These are phyloP conservation scores for Pseudococcus jackbeardsleyi DNA, from an alignment of 2,888 invertebrate genomes.

Conservation along the genomic window DNA sequence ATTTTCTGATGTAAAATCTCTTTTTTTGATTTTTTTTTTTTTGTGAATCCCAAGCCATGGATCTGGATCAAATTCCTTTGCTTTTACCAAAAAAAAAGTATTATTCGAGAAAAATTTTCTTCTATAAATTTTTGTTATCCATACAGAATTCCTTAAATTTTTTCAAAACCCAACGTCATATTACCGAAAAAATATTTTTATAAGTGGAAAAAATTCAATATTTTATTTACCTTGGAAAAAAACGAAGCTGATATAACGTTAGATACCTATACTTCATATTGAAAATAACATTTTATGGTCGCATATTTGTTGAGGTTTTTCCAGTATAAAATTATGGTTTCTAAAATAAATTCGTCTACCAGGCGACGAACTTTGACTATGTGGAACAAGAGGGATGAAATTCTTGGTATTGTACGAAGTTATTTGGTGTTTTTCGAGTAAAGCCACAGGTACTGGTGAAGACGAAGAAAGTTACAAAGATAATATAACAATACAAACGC, in stretches of 20 bases:
- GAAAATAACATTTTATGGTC: not conserved
- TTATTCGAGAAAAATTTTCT: no score
- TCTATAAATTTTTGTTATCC: not conserved
- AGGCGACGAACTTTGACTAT: not conserved
- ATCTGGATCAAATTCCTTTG: no score
- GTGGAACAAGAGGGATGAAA: not conserved
- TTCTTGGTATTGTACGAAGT: constrained; percentile 7
- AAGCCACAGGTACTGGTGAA: not conserved
- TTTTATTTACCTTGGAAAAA: not conserved
- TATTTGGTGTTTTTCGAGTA: not conserved
- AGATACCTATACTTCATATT: not conserved
- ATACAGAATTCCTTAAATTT: not conserved
- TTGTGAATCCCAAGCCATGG: no score
- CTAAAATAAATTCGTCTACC: not conserved
- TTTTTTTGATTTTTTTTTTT: no score
- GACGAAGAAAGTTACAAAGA: constrained; percentile 18
- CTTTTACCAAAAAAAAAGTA: no score
- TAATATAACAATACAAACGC: constrained; percentile 5
- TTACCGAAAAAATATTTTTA: not conserved
- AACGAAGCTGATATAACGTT: not conserved
- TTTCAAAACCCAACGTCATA: not conserved
- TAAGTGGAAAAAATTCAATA: not conserved
- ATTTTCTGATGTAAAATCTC: no score
- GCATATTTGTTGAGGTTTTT: constrained; percentile 18
- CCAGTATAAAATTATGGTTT: not conserved